phyloP scores from a whole-genome alignment of 2,797 vertebrate species.

The Argentina silus region DNA sequence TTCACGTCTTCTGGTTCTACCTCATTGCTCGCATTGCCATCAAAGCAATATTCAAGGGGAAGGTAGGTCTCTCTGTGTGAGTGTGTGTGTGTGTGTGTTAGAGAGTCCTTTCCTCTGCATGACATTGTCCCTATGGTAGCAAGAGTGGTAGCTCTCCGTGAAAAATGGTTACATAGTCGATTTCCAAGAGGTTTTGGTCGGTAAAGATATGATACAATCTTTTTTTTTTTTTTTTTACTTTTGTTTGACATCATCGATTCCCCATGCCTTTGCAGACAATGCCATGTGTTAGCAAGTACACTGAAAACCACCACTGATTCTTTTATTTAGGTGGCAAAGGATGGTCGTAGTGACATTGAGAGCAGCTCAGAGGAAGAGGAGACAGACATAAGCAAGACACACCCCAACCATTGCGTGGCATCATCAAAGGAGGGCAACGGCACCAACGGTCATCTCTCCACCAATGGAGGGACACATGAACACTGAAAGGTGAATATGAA shows the following conservation, averaged over 20 bases:
- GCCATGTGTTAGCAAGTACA: background rate
- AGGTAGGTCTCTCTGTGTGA: conserved; percentile 78
- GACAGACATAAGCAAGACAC: conserved; percentile 69
- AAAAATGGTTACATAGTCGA: background rate
- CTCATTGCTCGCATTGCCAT: conserved; percentile 90
- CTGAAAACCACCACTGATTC: background rate
- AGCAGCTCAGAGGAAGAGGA: conserved; percentile 95
- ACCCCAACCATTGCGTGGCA: conserved; percentile 27
- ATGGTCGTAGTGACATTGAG: conserved; percentile 95
- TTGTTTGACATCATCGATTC: background rate
- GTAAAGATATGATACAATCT: no score
- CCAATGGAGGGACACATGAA: conserved; percentile 61
- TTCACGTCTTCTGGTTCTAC: conserved; percentile 96
- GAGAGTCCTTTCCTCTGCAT: background rate
- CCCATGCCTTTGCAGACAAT: background rate
- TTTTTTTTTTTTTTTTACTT: background rate
- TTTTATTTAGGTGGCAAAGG: conserved; percentile 86
- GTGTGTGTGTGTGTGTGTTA: background rate
- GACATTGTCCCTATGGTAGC: background rate
- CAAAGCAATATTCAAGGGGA: conserved; percentile 92
- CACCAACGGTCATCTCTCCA: conserved; percentile 71
- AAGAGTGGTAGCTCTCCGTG: background rate
- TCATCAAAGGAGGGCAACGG: conserved; percentile 80
- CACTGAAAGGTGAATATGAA: conserved; percentile 13
- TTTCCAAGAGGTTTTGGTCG: no score